Conservation (phyloP, 2,113 vertebrate genomes). For the Hemiscyllium ocellatum region DNA sequence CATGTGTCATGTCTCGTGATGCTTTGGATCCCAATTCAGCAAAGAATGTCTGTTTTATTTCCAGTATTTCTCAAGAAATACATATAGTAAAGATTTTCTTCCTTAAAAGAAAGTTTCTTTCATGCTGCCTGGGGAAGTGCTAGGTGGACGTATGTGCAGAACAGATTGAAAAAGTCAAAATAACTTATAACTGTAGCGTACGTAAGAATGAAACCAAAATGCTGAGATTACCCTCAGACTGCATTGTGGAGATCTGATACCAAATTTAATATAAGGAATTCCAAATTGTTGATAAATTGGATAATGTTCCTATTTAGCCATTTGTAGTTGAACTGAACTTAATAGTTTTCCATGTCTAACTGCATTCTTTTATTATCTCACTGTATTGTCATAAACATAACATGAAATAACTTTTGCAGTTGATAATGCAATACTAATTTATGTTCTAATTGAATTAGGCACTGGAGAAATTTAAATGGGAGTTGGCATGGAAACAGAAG, state of each 20-base stretch:
- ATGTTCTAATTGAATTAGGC: conserved; percentile 28
- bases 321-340: neutral
- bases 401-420: conserved; percentile 23
- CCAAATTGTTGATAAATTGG: neutral
- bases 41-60: neutral
- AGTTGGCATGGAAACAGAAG: conserved; percentile 29
- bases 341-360: neutral
- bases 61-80: neutral
- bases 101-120: neutral
- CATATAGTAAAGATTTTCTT: neutral
- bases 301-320: neutral
- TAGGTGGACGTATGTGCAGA: neutral
- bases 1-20: neutral
- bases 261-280: neutral
- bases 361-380: neutral
- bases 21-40: neutral
- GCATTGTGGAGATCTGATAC: neutral
- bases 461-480: conserved; percentile 28
- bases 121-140: neutral
- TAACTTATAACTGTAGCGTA: neutral
- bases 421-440: conserved; percentile 14
- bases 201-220: neutral
- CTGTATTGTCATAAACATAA: neutral
- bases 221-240: neutral
- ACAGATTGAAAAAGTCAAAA: neutral